Base-by-base conservation (phyloP, 1,140 invertebrate genomes). In the Sycobia sp. region DNA sequence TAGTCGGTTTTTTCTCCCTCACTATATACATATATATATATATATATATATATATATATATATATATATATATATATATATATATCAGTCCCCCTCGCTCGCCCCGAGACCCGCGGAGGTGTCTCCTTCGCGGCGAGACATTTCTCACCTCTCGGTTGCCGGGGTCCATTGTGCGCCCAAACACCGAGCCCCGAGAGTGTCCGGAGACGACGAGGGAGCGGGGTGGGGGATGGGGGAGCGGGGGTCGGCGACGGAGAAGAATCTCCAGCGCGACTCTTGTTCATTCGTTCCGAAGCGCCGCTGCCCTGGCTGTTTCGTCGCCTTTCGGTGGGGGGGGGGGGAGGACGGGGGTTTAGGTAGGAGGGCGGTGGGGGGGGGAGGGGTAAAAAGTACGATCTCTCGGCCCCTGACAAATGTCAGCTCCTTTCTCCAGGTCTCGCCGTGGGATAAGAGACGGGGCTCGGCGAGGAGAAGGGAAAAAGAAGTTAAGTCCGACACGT, bases 101-200 rank as follows among this genome's bases (percentile, higher is more conserved):
- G 14, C 16, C 16, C 23, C 3, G 0, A 0, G 2, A 1, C 10
- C 14, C 1, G 9, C 20, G n/a, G n/a, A n/a, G n/a, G n/a, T n/a
- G 4, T 25, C 13, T 13, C n/a, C 27, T 60, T 20, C 57, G 27
- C 34, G 16, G 10, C 36, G 34, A n/a, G n/a, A 50, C 57, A 41
- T 50, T 60, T 60, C 47, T 60, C 57, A 60, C 57, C 47, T 60
- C 47, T n/a, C n/a, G 14, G 11, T 13, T n/a, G 8, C 7, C 34
- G 46, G 14, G 9, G 29, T 51, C 46, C 57, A 60, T 60, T 60
- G 57, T 60, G 34, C 47, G 36, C 18, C 43, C 20, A 47, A 58
- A 58, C 20, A 58, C 25, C 14, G 23, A 34, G 41, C 54, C 14
- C 29, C 36, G 32, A 16, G 9, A 0, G n/a, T 18, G 44, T 3